Evolutionary conservation across 2,113 vertebrate species (phyloP), one percentile per base, ranked within the genome.

Genomic region (Alligator mississippiensis): DNA sequence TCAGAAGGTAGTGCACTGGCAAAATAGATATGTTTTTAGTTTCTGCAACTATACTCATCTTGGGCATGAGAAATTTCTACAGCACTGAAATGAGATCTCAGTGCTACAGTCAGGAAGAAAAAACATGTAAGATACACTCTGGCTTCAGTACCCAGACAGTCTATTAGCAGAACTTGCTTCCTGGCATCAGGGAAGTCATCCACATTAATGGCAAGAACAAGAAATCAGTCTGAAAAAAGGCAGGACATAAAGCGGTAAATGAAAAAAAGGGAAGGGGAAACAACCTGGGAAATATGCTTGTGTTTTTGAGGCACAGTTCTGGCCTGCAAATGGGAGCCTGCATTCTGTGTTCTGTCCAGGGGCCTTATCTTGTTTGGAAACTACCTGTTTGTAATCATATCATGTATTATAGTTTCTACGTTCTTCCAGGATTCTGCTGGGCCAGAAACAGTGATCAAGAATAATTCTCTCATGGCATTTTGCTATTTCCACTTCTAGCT

Each of bases 101-200:
- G 63, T 92, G 27, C 77, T 75, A n/a, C 61, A 86, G 60, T 70
- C 77, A 82, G 55, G 27, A n/a, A 82, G 27, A 90, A 24, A 90
- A 93, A 92, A 87, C 38, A 55, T 59, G 22, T 80, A 70, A 60
- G 30, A 80, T 78, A 47, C 25, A 86, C 3, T 24, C 38, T 80
- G 54, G 88, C 54, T 89, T 94, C 78, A 84, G 0, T 62, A 75
- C 60, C 62, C 62, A 74, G 16, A 62, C 47, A 87, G 81, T 0
- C 88, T 70, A 87, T 63, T 88, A 91, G 80, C 25, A 90, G 57
- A 93, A 21, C 30, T 90, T 77, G 25, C 68, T 74, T 90, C 84
- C 86, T 94, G 82, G 88, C 58, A 90, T 74, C 57, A 91, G 82
- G 6, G 70, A 94, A 10, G 8, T 3, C 68, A 90, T 57, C 15